Base-by-base conservation (phyloP, 1,140 invertebrate species). In the Rhynchophorus ferrugineus region DNA sequence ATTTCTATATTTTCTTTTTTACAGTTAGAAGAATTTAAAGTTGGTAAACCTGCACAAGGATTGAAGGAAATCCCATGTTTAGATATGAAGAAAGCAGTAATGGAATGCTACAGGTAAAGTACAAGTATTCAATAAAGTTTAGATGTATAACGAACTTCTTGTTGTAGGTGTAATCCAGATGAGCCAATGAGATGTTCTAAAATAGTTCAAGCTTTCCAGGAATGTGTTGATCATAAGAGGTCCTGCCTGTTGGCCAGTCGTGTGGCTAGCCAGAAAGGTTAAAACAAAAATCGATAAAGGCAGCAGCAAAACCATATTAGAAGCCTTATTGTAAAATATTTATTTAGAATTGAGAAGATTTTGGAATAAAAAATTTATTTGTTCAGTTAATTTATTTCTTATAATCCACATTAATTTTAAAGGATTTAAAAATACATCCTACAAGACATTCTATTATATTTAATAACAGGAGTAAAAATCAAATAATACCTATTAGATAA, bases 201-300 rank as follows among this genome's bases (percentile, higher is more conserved):
- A 49, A 60, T 67, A 47, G 68, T 70, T 2, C 61, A 69, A 54
- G 66, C 58, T 37, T 70, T 70, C 57, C 62, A 68, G 51, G 60
- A 64, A 45, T 70, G 68, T 47, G 68, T 70, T 1, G 67, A 70
- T 44, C 33, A 53, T 24, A 59, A 65, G 36, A 54, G 63, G 39
- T 33, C 50, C 14, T 58, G 41, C 22, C 24, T 65, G n/a, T 38
- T 66, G 3, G 61, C 56, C 5, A 59, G 51, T 33, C 51, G 58
- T 45, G 51, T 51, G 3, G 18, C 49, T 14, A 38, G 24, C 42
- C 44, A 33, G 24, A 51, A 51, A 44, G 49, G 49, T 14, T 51
- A 50, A 16, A 39, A 14, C 9, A 9, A 37, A 17, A 46, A 36
- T 36, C 18, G 6, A 36, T 37, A 22, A 49, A 34, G 24, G 19